Base-by-base conservation (phyloP, 2,888 invertebrate genomes). In the Drosophila histrio region DNA sequence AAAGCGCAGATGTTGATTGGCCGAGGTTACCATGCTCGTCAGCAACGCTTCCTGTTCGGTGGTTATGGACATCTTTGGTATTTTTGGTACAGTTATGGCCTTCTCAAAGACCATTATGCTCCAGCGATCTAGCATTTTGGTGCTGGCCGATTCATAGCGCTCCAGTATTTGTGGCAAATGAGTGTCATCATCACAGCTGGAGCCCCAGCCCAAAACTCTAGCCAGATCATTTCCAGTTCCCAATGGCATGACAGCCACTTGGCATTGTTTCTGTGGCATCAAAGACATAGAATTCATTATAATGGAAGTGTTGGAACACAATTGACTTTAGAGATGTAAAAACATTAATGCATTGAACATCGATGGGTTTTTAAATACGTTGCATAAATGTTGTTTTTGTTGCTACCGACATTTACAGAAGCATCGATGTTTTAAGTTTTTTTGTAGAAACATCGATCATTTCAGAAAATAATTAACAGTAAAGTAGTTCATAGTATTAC, bases 171-270 rank as follows among this genome's bases (percentile, higher is more conserved):
- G 96, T 8, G 98, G 97, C 46, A 99, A 93, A 90, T 98, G 97
- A 7, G 98, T 95, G 81, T 98, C 98, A 89, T 98, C 98, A 89
- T 98, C 98, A 90, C 98, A 98, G 9, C 97, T 96, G 7, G 97
- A 95, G 9, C 99, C 99, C 99, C 99, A 99, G 34, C 99, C 99
- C 15, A 98, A 92, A 4, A 99, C 98, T 7, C 99, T 94, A 0
- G 99, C 98, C 83, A 99, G 93, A 92, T 99, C 99, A 92, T 99
- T 99, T 47, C 99, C 99, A 0, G 99, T 99, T 36, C 99, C 99
- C 80, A 99, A 93, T 0, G 99, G 99, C 66, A 99, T 93, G 2
- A 99, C 98, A 19, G 98, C 98, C 21, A 99, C 96, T 92, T 98
- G 98, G 73, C 97, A 97, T 93, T 97, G 96, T 91, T 96, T 96